Evolutionary conservation across 2,888 invertebrate species (phyloP).

Genomic region (Dione juno): DNA sequence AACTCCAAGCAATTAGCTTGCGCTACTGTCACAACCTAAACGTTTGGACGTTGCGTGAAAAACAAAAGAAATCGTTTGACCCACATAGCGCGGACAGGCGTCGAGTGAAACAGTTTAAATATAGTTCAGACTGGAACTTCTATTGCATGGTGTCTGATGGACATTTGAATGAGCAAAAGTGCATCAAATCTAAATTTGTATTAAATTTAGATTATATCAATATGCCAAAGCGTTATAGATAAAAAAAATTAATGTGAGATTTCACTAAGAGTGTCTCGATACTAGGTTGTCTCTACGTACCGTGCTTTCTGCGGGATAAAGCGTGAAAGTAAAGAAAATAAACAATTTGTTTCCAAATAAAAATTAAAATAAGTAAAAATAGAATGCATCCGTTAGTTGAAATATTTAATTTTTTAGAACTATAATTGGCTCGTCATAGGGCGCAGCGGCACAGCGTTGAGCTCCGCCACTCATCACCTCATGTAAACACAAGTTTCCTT

Average conservation of each 20-base stretch:
- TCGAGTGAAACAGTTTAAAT: conserved; percentile 36
- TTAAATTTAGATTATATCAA: no score
- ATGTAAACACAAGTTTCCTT: neutral
- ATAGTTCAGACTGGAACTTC: conserved; percentile 28
- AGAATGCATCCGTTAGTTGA: no score
- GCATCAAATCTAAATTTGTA: neutral
- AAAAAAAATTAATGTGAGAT: no score
- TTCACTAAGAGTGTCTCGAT: no score
- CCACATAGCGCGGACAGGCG: conserved; percentile 39
- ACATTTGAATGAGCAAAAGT: neutral
- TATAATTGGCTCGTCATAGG: no score
- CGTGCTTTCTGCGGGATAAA: no score
- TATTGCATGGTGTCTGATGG: neutral
- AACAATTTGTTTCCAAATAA: no score
- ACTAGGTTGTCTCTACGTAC: no score
- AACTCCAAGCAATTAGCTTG: conserved; percentile 4
- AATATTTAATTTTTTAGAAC: no score
- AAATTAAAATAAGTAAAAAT: no score
- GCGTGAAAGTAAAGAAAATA: no score
- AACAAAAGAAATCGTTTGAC: conserved; percentile 45
- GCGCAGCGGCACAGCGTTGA: neutral
- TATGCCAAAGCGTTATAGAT: no score
- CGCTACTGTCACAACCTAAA: conserved; percentile 3
- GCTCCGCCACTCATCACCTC: neutral
- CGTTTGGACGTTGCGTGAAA: conserved; percentile 26